Evolutionary conservation across 2,888 invertebrate species (phyloP).

Genomic region (Melinaea menophilus): DNA sequence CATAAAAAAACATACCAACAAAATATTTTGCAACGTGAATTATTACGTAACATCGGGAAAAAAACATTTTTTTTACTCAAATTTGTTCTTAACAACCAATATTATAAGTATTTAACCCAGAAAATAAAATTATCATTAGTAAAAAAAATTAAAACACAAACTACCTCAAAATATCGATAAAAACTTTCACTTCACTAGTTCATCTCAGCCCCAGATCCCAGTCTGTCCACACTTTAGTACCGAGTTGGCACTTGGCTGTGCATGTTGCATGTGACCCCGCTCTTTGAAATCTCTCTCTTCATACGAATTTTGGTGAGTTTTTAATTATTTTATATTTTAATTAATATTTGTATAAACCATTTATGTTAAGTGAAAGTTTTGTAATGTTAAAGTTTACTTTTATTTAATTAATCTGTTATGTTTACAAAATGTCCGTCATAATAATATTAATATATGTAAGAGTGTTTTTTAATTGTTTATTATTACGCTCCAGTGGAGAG

Average conservation of each 20-base stretch:
- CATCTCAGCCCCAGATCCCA: conserved; percentile 35
- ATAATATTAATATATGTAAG: too few species aligned
- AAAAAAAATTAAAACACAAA: too few species aligned
- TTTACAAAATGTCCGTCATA: too few species aligned
- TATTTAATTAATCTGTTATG: too few species aligned
- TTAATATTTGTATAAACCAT: background rate
- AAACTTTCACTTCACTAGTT: conserved; percentile 20
- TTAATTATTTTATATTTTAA: conserved; percentile 12
- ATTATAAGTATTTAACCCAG: too few species aligned
- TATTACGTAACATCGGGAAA: too few species aligned
- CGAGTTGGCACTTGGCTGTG: conserved; percentile 24
- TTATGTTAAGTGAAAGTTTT: conserved; percentile 18
- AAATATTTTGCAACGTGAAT: too few species aligned
- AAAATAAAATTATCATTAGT: too few species aligned
- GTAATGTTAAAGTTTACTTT: background rate
- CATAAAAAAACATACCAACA: too few species aligned
- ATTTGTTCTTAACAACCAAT: too few species aligned
- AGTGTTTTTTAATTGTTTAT: background rate
- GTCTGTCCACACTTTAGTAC: conserved; percentile 30
- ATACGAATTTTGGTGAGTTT: conserved; percentile 27
- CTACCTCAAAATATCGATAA: conserved; percentile 33
- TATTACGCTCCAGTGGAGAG: background rate
- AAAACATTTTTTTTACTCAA: too few species aligned
- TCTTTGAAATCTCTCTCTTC: conserved; percentile 19
- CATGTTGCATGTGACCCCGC: conserved; percentile 25